Conservation (phyloP, 2,113 vertebrate species). For the Lagopus muta region DNA sequence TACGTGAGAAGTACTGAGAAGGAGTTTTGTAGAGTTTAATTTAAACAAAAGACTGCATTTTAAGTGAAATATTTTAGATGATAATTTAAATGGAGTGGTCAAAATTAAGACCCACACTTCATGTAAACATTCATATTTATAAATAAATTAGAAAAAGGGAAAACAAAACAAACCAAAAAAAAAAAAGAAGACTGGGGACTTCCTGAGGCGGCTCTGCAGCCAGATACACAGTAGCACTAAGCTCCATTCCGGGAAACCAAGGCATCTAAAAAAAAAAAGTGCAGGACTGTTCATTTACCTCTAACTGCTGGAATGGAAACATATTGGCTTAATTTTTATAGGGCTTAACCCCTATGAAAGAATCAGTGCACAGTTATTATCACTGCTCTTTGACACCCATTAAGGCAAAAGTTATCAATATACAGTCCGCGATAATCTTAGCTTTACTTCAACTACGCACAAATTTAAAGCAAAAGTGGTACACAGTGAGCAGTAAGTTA, state of each 20-base stretch:
- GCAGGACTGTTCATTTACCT: conserved; percentile 64
- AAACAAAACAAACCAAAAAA: too few species aligned
- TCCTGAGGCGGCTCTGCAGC: conserved; percentile 79
- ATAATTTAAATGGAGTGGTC: conserved; percentile 72
- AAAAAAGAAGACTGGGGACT: neutral
- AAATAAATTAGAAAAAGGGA: conserved; percentile 73
- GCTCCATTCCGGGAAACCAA: conserved; percentile 74
- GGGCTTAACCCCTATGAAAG: conserved; percentile 64
- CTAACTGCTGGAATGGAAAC: conserved; percentile 68
- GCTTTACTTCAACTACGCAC: conserved; percentile 33
- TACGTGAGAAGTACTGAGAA: conserved; percentile 31
- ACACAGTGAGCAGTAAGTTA: conserved; percentile 59
- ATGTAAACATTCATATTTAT: conserved; percentile 78
- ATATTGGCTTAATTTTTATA: conserved; percentile 67
- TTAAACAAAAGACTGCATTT: conserved; percentile 46
- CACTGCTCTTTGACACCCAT: conserved; percentile 69
- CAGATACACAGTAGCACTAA: conserved; percentile 77
- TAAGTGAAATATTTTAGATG: conserved; percentile 57
- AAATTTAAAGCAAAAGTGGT: conserved; percentile 51
- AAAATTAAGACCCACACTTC: conserved; percentile 71
- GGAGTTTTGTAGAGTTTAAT: conserved; percentile 45
- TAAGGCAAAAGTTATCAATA: conserved; percentile 75
- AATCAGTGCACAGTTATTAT: conserved; percentile 72
- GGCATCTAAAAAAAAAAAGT: conserved; percentile 73
- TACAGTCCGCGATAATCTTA: conserved; percentile 46